A percentile compares a stretch with the other conserved stretches of the same genome.
Evolutionary conservation across 2,797 vertebrate genomes (phyloP).

Genomic region (Sebastes melanostomus): DNA sequence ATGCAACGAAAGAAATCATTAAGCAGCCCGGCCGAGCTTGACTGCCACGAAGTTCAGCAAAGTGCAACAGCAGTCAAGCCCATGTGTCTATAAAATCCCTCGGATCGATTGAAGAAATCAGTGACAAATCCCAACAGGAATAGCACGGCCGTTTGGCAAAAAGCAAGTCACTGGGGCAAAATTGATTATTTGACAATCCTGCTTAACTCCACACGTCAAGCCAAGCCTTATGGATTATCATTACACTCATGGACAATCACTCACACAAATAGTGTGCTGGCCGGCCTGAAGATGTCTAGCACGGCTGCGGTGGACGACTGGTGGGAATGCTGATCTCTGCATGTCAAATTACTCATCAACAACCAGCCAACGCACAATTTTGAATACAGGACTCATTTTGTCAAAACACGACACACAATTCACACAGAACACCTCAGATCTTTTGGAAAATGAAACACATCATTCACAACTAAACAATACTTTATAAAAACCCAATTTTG

Average conservation of each 20-base stretch:
- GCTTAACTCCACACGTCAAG: slow-evolving; percentile 65
- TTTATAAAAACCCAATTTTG: no score
- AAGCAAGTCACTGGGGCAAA: slow-evolving; percentile 57
- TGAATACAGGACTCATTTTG: neutral
- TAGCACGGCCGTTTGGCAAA: slow-evolving; percentile 43
- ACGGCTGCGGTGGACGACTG: slow-evolving; percentile 1
- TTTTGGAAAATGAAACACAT: no score
- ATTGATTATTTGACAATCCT: slow-evolving; percentile 79
- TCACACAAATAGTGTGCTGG: slow-evolving; percentile 57
- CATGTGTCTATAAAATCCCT: slow-evolving; percentile 68
- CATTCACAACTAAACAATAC: no score
- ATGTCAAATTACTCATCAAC: slow-evolving; percentile 26
- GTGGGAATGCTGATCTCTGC: slow-evolving; percentile 12
- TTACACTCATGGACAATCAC: slow-evolving; percentile 64
- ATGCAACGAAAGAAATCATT: slow-evolving; percentile 68
- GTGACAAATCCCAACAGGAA: slow-evolving; percentile 61
- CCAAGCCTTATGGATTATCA: slow-evolving; percentile 68
- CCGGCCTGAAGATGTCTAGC: slow-evolving; percentile 17
- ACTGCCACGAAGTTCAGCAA: slow-evolving; percentile 59
- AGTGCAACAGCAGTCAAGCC: slow-evolving; percentile 66
- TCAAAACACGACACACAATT: neutral
- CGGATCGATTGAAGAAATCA: slow-evolving; percentile 60
- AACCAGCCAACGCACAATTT: neutral
- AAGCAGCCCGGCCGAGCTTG: slow-evolving; percentile 50
- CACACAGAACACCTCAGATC: neutral